phyloP scores from a whole-genome alignment of 2,888 invertebrate genomes.

The Rhagophthalmus giganteus region DNA sequence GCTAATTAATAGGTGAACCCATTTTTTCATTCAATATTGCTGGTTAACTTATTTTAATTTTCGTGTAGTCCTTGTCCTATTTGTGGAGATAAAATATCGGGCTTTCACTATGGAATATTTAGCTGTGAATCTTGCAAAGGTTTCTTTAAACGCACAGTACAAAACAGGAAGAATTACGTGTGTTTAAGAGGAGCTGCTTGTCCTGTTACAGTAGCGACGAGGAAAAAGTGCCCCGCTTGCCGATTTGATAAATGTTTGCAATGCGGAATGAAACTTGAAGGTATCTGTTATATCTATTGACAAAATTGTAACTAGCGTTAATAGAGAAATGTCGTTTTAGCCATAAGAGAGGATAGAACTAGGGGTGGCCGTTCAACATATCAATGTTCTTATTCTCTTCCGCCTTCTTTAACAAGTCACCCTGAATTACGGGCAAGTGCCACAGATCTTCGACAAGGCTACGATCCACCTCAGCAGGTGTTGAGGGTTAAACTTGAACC shows the following conservation, averaged over 20 bases:
- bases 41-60: slow-evolving; percentile 22
- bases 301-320: background rate
- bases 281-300: slow-evolving; percentile 53
- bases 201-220: slow-evolving; percentile 87
- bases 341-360: slow-evolving; percentile 92
- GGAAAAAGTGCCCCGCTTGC: slow-evolving; percentile 97
- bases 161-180: slow-evolving; percentile 95
- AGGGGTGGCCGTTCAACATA: slow-evolving; percentile 95
- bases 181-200: slow-evolving; percentile 89
- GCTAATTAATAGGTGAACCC: slow-evolving; percentile 73
- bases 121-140: slow-evolving; percentile 98
- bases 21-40: too few relatives aligned
- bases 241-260: slow-evolving; percentile 94
- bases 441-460: slow-evolving; percentile 53
- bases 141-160: slow-evolving; percentile 97
- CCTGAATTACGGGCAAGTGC: slow-evolving; percentile 55
- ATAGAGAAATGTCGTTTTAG: slow-evolving; percentile 54
- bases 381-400: slow-evolving; percentile 90
- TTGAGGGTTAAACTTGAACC: slow-evolving; percentile 60
- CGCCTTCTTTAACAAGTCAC: slow-evolving; percentile 62
- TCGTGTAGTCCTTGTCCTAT: slow-evolving; percentile 84
- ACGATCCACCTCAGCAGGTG: slow-evolving; percentile 41
- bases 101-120: slow-evolving; percentile 97
- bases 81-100: slow-evolving; percentile 93
- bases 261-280: slow-evolving; percentile 96